Conservation (phyloP, 2,797 vertebrate species). For the Poeciliopsis presidionis region DNA sequence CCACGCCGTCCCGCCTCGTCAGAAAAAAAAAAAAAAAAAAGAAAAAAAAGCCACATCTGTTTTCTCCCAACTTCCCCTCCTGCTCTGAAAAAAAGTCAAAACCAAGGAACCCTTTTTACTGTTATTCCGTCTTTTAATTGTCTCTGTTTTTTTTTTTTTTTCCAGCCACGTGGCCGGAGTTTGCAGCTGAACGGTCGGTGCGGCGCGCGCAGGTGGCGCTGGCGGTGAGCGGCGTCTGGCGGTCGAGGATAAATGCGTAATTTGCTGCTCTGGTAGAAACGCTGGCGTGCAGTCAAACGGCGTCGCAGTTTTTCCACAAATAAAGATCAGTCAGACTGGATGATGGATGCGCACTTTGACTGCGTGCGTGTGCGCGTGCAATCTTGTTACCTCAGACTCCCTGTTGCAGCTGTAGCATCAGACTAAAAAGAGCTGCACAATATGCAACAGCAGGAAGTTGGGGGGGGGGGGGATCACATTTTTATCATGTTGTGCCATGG, state of each 20-base stretch:
- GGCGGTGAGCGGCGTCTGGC: not conserved
- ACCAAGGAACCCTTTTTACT: not conserved
- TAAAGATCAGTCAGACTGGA: not conserved
- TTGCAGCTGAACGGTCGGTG: conserved; percentile 53
- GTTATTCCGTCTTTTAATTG: not conserved
- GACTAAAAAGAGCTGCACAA: not conserved
- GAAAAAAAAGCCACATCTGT: not conserved
- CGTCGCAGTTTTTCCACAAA: not conserved
- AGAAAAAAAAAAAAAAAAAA: not conserved
- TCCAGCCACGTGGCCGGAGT: conserved; percentile 32
- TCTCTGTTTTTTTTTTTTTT: not conserved
- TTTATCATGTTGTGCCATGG: conserved; percentile 12
- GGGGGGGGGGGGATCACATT: too few relatives aligned
- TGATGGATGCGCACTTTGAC: not conserved
- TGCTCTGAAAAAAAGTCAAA: not conserved
- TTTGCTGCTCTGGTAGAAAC: conserved; percentile 31
- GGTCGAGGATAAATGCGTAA: conserved; percentile 45
- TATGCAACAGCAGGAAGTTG: conserved; percentile 12
- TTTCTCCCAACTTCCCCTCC: conserved; percentile 2
- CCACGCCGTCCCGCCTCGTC: conserved; percentile 39
- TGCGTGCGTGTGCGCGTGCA: not conserved
- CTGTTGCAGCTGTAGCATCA: not conserved
- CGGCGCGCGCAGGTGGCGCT: conserved; percentile 50
- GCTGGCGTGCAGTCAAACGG: not conserved
- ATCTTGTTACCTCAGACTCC: not conserved